A percentile compares a stretch with the other conserved stretches of the same genome.
phyloP scores from a whole-genome alignment of 2,797 vertebrate species.

The Xenops minutus region DNA sequence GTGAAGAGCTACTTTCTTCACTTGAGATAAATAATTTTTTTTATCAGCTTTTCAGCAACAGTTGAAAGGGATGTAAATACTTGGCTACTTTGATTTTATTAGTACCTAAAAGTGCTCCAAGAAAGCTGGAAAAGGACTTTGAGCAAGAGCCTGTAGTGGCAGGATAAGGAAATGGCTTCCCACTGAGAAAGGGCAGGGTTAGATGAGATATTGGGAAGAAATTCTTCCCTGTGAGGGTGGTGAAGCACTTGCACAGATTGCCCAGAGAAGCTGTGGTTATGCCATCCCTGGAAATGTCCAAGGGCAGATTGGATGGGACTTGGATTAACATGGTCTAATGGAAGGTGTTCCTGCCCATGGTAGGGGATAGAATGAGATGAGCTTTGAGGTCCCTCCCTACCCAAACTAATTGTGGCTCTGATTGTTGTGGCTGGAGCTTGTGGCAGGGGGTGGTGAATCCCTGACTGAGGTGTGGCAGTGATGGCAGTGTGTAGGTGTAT shows the following conservation, averaged over 20 bases:
- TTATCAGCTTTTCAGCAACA: not conserved
- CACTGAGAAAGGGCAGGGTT: not conserved
- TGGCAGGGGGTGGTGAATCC: accelerated
- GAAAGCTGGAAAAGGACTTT: not conserved
- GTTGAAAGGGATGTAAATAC: not conserved
- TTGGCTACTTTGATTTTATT: not conserved
- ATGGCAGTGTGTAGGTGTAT: accelerated
- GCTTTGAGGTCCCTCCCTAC: not conserved
- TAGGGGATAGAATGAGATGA: not conserved
- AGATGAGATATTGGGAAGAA: accelerated
- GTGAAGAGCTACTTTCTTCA: not conserved
- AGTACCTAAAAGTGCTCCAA: not conserved
- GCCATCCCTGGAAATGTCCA: not conserved
- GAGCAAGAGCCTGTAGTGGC: not conserved
- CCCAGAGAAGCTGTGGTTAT: not conserved
- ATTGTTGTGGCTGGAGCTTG: not conserved
- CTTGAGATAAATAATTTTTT: not conserved
- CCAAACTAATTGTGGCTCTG: not conserved
- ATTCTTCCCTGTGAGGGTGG: not conserved
- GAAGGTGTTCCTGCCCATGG: not conserved
- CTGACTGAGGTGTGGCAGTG: accelerated
- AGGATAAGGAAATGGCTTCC: not conserved
- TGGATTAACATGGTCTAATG: accelerated
- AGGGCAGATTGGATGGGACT: not conserved
- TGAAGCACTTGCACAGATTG: not conserved